Conservation (phyloP, 2,797 vertebrate genomes). For the Bufotes viridis region DNA sequence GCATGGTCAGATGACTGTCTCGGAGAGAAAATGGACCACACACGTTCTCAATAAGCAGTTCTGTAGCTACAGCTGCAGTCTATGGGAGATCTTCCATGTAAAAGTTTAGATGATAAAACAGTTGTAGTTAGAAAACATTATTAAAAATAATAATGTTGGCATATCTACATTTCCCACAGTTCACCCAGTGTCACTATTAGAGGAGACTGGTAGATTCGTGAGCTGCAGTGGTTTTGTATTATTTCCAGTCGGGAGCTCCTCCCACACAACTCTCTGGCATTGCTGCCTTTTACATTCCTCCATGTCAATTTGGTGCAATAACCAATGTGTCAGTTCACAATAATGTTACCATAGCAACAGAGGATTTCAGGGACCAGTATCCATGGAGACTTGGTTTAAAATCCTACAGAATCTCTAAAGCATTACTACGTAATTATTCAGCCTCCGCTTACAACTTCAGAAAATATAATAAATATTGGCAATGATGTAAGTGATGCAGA, state of each 20-base stretch:
- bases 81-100: not conserved
- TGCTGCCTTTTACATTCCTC: constrained; percentile 63
- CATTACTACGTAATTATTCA: constrained; percentile 65
- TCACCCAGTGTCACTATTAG: not conserved
- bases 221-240: not conserved
- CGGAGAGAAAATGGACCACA: too few species aligned
- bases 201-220: not conserved
- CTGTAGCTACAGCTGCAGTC: not conserved
- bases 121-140: not conserved
- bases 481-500: constrained; percentile 11
- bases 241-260: not conserved
- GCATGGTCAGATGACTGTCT: too few species aligned
- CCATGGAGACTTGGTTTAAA: constrained; percentile 72
- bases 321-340: constrained; percentile 66
- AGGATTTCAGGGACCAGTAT: constrained; percentile 70
- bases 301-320: constrained; percentile 63
- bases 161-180: not conserved
- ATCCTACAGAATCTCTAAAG: constrained; percentile 67
- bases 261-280: constrained; percentile 51
- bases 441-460: constrained; percentile 50
- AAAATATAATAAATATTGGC: constrained; percentile 51
- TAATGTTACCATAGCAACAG: constrained; percentile 70
- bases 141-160: not conserved
- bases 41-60: not conserved
- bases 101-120: not conserved